A percentile compares a stretch with the other conserved stretches of the same genome.
Conservation (phyloP, 2,797 vertebrate species). For the Phoebastria nigripes region DNA sequence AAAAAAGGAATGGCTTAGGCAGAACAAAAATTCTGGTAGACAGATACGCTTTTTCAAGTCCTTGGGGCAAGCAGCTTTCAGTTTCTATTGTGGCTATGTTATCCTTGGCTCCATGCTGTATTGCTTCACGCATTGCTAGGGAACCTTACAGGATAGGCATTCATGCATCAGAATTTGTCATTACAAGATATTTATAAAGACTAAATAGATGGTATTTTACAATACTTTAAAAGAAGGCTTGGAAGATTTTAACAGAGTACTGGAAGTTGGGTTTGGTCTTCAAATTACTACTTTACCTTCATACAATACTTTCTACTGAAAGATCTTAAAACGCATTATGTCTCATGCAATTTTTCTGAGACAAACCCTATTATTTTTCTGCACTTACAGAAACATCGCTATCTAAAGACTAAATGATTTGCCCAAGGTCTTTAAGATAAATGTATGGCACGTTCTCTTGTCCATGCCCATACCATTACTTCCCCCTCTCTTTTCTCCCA, state of each 20-base stretch:
- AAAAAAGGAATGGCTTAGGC: neutral
- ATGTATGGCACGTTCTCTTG: accelerated
- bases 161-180: neutral
- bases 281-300: neutral
- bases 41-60: neutral
- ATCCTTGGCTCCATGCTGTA: neutral
- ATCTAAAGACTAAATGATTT: neutral
- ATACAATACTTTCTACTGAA: neutral
- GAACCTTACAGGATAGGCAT: neutral
- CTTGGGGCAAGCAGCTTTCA: neutral
- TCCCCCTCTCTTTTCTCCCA: neutral
- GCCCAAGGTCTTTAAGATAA: neutral
- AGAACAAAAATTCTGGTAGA: neutral
- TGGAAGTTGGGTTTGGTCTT: neutral
- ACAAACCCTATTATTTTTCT: neutral
- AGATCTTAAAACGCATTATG: neutral
- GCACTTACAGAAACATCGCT: neutral
- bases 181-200: neutral
- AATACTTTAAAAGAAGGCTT: neutral
- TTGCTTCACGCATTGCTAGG: neutral
- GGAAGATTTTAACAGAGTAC: neutral
- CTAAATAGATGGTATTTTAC: neutral
- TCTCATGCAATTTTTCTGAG: neutral
- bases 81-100: neutral
- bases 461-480: too few relatives aligned